Evolutionary conservation across 2,797 vertebrate species (phyloP), one percentile per base, ranked within the genome.

Genomic region (Siniperca undulata): DNA sequence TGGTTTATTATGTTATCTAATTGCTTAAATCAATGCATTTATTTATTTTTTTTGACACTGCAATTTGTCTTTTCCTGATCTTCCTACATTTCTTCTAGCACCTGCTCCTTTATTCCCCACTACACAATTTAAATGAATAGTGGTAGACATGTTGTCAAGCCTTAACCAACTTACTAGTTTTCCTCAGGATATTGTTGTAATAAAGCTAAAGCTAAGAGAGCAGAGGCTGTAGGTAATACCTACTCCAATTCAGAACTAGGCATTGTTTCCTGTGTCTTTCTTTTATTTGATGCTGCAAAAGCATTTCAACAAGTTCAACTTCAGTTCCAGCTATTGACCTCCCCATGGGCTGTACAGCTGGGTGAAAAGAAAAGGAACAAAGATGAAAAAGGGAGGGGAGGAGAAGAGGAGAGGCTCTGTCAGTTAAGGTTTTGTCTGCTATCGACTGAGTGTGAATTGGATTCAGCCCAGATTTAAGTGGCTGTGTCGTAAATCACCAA

Each of bases 1-100:
- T 88, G 84, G 75, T 83, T 83, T 77, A 87, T 90, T 89, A 82
- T 86, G 36, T 80, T 64, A 71, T 81, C 17, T n/a, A 78, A 46
- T 81, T 62, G 44, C 20, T 34, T 53, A 78, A 82, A 88, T 67
- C 3, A 82, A 74, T 75, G 13, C 13, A 76, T 74, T 50, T 9
- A 8, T 81, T 79, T 24, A 27, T 81, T 79, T 24, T 20, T 52
- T 2, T 69, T 77, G 42, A 74, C 81, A 73, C 62, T 78, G 44
- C 24, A 74, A 60, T 78, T 76, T 77, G 60, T 86, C 64, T 80
- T 70, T 72, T 66, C 14, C 24, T 64, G 44, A 66, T 81, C n/a
- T 58, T 58, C 16, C 44, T 61, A 66, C 36, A 67, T 86, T 88
- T 88, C 52, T 78, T 72, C 74, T 11, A 34, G 81, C 87, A 91